Evolutionary conservation across 2,888 invertebrate genomes (phyloP).

Genomic region (Melanophora roralis): DNA sequence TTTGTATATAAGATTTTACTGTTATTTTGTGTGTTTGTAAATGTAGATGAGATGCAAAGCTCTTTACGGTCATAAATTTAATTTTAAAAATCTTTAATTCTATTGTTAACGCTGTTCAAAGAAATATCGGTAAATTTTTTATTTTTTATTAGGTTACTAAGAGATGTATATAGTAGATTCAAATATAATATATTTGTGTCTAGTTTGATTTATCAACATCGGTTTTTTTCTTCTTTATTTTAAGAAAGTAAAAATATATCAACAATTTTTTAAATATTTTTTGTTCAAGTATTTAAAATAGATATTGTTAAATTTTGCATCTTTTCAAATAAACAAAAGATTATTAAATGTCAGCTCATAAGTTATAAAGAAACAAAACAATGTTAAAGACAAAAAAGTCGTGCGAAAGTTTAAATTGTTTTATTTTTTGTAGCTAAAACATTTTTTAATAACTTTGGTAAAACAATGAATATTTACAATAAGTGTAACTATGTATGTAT

Average conservation of each 20-base stretch:
- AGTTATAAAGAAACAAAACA: slow-evolving; percentile 20
- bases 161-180: neutral
- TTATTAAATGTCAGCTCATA: slow-evolving; percentile 24
- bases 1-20: neutral
- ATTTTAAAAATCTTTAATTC: neutral
- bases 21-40: neutral
- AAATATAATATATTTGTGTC: neutral
- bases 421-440: neutral
- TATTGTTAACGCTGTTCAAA: neutral
- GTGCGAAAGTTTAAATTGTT: slow-evolving; percentile 52
- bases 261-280: neutral
- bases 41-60: no score
- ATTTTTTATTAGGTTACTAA: neutral
- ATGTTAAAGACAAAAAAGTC: slow-evolving; percentile 41
- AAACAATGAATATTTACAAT: slow-evolving; percentile 32
- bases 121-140: neutral
- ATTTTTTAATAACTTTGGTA: slow-evolving; percentile 18
- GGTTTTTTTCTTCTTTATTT: neutral
- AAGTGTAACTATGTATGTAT: no score
- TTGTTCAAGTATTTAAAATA: slow-evolving; percentile 2
- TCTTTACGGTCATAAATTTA: slow-evolving; percentile 1
- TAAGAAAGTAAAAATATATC: neutral
- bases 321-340: neutral
- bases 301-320: slow-evolving; percentile 20
- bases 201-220: neutral